phyloP scores from a whole-genome alignment of 2,888 invertebrate genomes.

The Parasteatoda lunata region DNA sequence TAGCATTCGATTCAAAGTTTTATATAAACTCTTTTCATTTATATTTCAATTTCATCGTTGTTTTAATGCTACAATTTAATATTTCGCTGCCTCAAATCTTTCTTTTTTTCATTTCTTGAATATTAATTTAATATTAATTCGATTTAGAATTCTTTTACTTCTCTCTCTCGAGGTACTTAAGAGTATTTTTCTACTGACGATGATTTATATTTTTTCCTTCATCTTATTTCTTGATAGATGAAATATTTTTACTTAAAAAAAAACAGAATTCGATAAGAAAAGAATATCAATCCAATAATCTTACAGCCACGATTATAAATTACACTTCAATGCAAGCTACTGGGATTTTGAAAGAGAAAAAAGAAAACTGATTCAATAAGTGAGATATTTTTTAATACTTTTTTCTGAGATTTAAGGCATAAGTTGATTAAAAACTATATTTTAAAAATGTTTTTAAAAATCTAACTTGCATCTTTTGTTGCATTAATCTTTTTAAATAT shows the following conservation, averaged over 20 bases:
- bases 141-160: not conserved
- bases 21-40: not conserved
- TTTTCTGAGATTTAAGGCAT: too few species aligned
- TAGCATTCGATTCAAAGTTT: too few species aligned
- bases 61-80: not conserved
- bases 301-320: constrained; percentile 47
- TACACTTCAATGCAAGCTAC: constrained; percentile 25
- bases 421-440: too few species aligned
- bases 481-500: too few species aligned
- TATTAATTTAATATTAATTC: not conserved
- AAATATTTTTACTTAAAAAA: not conserved
- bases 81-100: too few species aligned
- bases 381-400: too few species aligned
- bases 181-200: not conserved
- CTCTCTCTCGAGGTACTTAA: not conserved
- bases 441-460: too few species aligned
- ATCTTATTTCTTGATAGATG: not conserved
- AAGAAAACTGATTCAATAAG: too few species aligned
- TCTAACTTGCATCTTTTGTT: too few species aligned
- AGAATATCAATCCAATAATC: constrained; percentile 51
- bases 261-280: constrained; percentile 50
- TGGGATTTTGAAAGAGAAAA: not conserved
- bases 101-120: not conserved
- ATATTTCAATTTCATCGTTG: not conserved
- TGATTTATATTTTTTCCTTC: not conserved